Evolutionary conservation across 2,888 invertebrate species (phyloP), one percentile per base, ranked within the genome.

Genomic region (Drosophila subquinaria): DNA sequence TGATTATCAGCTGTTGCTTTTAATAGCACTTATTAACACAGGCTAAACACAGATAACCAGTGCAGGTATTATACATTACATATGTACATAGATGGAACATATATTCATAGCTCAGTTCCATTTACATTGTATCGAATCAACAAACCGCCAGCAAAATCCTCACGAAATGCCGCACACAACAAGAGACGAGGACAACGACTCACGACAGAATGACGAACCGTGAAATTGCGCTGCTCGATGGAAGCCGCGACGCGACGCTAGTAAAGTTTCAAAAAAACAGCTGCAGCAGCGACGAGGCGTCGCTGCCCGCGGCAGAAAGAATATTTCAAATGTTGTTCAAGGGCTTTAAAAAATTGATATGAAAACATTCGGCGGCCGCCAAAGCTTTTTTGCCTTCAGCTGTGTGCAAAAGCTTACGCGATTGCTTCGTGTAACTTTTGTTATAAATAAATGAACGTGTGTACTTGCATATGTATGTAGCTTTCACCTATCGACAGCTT

Each of bases 151-250:
- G 53, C 63, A 40, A 62, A 53, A 40, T 61, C 57, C 52, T 73
- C 45, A 57, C 65, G 42, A 56, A 45, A 50, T 72, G 65, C 71
- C 79, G 70, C 73, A 68, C 71, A 75, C 70, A 73, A 61, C 64
- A 53, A 71, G 57, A 67, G 61, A 72, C 83, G 67, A 77, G 65
- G 61, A 74, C 87, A 75, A 87, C 88, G 70, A 76, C 88, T 84
- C 75, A 74, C 79, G 69, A 73, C 81, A 73, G 81, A 86, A 85
- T 82, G 86, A 81, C 70, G 69, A 81, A 47, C 67, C 35, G 45
- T 57, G 30, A 53, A 60, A 48, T 43, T 40, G 50, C 66, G 33
- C 17, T 17, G 38, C 48, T 27, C 50, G 68, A 63, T 51, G 42
- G 50, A 57, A 65, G 64, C 30, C 30, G 30, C 36, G 36, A 13